phyloP scores from a whole-genome alignment of 2,797 vertebrate genomes.

The Channa striata region DNA sequence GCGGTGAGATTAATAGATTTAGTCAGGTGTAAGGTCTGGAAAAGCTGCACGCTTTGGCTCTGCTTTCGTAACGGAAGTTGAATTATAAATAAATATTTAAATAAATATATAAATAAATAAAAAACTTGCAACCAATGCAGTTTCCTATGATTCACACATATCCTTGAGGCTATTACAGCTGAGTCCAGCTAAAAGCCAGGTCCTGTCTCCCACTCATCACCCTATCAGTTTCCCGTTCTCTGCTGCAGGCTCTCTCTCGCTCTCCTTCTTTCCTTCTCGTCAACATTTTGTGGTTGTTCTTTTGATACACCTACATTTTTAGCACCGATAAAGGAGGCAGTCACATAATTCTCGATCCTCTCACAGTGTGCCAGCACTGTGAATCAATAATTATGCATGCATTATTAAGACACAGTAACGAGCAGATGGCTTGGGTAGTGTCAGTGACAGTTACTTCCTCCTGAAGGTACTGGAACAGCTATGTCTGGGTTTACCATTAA shows the following conservation, averaged over 20 bases:
- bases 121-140: not conserved
- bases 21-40: not conserved
- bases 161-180: too few species aligned
- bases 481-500: too few species aligned
- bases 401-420: not conserved
- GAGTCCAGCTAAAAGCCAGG: conserved; percentile 6
- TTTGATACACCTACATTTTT: not conserved
- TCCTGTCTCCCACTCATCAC: conserved; percentile 31
- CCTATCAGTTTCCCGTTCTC: conserved; percentile 9
- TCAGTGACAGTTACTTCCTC: too few species aligned
- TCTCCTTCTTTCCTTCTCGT: not conserved
- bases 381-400: conserved; percentile 5
- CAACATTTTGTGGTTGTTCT: not conserved
- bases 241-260: not conserved
- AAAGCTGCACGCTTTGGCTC: too few species aligned
- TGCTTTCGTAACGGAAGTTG: not conserved
- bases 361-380: not conserved
- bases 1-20: not conserved
- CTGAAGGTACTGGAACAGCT: too few species aligned
- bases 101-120: too few species aligned
- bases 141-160: conserved; percentile 11
- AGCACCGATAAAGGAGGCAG: not conserved
- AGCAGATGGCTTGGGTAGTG: too few species aligned
- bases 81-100: not conserved
- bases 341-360: not conserved